Base-by-base conservation (phyloP, 2,113 vertebrate species). In the Cochlearius cochlearius region DNA sequence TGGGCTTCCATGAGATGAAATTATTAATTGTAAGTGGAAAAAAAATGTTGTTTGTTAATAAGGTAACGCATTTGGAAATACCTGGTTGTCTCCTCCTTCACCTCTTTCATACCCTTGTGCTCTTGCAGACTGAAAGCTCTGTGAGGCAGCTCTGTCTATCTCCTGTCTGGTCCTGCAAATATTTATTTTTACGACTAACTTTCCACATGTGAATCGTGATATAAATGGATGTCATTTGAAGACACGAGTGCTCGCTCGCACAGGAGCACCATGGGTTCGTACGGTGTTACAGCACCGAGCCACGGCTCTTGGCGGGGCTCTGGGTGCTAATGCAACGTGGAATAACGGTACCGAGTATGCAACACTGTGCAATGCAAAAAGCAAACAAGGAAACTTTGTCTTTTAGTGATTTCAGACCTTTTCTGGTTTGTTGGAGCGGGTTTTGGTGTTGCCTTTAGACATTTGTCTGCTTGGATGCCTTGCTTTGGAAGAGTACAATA, bases 381-480 rank as follows among this genome's bases (percentile, higher is more conserved):
- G 34, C 58, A 72, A 85, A 49, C 5, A 9, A 82, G 93, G 79
- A 58, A 58, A 84, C 56, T 15, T 83, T 91, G 63, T 88, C 43
- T 87, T 59, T 34, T 64, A 66, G 75, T 52, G 41, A 36, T 88
- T 82, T 78, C 49, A 69, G 27, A 53, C 27, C 18, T 92, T 93
- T 90, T 62, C 16, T 81, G 72, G 56, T 49, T 92, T 92, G 60
- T 49, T n/a, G 95, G 84, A 88, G 59, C 0, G 52, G 71, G 88
- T 79, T 92, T 96, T 92, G 97, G 90, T 98, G 96, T 94, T 96
- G 90, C 76, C 41, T 92, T 64, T 38, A 88, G 94, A 90, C 91
- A 86, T 97, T 97, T 97, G 95, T 94, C 92, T 97, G 95, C 95
- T 91, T 58, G 43, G 90, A 89, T 97, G 97, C 95, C 94, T 97